phyloP scores from a whole-genome alignment of 2,888 invertebrate genomes.

The Xestia c-nigrum region DNA sequence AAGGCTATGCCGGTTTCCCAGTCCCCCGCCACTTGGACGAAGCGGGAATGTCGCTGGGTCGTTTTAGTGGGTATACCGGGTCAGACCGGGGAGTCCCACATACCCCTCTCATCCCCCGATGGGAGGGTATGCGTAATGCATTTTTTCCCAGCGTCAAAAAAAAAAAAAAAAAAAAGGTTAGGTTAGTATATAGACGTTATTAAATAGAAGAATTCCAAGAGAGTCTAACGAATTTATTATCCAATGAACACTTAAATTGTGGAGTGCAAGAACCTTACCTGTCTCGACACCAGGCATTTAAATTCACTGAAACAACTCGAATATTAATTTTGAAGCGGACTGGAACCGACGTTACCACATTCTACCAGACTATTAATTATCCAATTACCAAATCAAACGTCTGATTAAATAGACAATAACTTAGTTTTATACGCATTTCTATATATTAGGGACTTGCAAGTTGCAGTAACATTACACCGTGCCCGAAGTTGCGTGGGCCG shows the following conservation, averaged over 20 bases:
- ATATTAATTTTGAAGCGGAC: conserved; percentile 25
- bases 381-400: conserved; percentile 50
- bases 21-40: no score
- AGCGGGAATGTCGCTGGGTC: no score
- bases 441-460: conserved; percentile 36
- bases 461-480: conserved; percentile 44
- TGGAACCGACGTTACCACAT: conserved; percentile 30
- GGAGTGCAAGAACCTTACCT: conserved; percentile 5
- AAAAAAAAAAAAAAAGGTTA: no score
- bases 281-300: conserved; percentile 10
- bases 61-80: no score
- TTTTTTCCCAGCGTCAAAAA: no score
- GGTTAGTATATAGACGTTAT: no score
- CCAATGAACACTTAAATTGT: conserved; percentile 16
- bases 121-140: no score
- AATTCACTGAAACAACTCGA: conserved; percentile 33
- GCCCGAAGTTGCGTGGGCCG: conserved; percentile 51
- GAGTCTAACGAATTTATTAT: conserved; percentile 18
- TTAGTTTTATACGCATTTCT: conserved; percentile 38
- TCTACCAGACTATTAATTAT: conserved; percentile 47
- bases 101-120: no score
- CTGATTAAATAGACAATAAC: conserved; percentile 49
- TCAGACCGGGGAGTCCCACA: no score
- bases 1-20: no score
- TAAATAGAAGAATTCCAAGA: conserved; percentile 11